Percentiles rank a stretch among this genome's conserved stretches.
Conservation (phyloP, 2,797 vertebrate species). For the Sandelia bainsii region DNA sequence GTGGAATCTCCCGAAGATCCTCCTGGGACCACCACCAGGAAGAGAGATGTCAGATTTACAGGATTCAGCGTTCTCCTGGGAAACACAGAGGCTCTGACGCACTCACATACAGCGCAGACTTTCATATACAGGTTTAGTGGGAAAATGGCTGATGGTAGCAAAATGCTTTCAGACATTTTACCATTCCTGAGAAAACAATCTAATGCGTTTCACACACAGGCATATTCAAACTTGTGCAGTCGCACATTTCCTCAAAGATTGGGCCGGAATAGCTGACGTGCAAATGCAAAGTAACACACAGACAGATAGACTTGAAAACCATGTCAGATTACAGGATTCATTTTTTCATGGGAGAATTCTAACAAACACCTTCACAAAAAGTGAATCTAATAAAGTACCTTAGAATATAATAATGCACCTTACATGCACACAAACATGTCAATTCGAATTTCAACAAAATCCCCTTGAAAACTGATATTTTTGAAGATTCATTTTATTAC, state of each 20-base stretch:
- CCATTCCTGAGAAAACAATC: constrained; percentile 61
- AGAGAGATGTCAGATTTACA: constrained; percentile 75
- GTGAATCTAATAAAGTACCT: not conserved
- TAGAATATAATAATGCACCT: too few species aligned
- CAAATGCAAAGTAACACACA: constrained; percentile 14
- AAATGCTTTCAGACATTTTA: constrained; percentile 7
- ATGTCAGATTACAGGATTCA: constrained; percentile 24
- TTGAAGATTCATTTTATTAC: too few species aligned
- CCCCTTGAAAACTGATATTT: too few species aligned
- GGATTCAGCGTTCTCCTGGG: constrained; percentile 77
- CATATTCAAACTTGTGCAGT: constrained; percentile 29
- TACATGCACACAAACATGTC: not conserved
- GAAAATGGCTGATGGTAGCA: not conserved
- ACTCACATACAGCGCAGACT: constrained; percentile 4
- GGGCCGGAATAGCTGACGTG: constrained; percentile 9
- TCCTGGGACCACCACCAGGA: constrained; percentile 79
- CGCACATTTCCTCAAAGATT: not conserved
- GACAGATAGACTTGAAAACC: not conserved
- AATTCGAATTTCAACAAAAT: too few species aligned
- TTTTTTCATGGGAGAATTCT: constrained; percentile 23
- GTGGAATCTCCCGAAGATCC: constrained; percentile 80
- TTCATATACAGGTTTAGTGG: constrained; percentile 38
- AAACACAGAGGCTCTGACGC: constrained; percentile 66
- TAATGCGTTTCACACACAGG: constrained; percentile 56
- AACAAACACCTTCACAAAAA: constrained; percentile 7